These are phyloP conservation scores for Drosophila dunni DNA, from an alignment of 1,140 invertebrate species.

Conservation along the genomic window DNA sequence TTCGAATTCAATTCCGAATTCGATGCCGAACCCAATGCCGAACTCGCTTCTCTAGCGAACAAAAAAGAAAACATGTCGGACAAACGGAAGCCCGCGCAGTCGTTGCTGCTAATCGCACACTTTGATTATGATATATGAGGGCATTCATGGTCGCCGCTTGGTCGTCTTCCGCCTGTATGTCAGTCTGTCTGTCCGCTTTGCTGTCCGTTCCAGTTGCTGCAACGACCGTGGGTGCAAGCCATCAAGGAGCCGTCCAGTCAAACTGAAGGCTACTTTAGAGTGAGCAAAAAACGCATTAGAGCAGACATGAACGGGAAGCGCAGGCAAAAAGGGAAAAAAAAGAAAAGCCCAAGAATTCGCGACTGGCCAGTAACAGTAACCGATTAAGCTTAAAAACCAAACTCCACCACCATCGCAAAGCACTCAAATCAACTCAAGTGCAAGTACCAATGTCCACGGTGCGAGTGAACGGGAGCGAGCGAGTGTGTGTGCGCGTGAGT, in stretches of 20 bases:
- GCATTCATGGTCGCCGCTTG: constrained; percentile 42
- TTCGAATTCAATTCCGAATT: constrained; percentile 12
- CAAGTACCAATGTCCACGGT: background rate
- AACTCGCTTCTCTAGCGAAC: too few relatives aligned
- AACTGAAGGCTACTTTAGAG: constrained; percentile 14
- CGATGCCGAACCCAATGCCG: too few relatives aligned
- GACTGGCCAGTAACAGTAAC: constrained; percentile 55
- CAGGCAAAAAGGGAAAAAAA: constrained; percentile 46
- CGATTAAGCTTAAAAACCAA: constrained; percentile 40
- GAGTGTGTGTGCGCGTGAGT: constrained; percentile 13
- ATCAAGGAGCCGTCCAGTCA: background rate
- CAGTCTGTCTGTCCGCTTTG: constrained; percentile 6
- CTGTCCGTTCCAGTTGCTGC: constrained; percentile 5
- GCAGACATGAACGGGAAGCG: constrained; percentile 48
- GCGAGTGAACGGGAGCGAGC: constrained; percentile 10
- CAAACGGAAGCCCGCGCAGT: constrained; percentile 50
- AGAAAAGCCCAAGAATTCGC: constrained; percentile 51
- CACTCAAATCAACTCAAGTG: constrained; percentile 11
- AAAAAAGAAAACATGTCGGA: constrained; percentile 23
- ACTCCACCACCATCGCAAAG: constrained; percentile 24
- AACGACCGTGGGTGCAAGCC: background rate
- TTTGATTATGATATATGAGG: constrained; percentile 59
- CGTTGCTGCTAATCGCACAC: constrained; percentile 46
- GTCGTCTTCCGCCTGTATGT: background rate
- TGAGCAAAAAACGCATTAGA: constrained; percentile 69